Evolutionary conservation across 1,140 invertebrate genomes (phyloP), one percentile per base, ranked within the genome.

Genomic region (Leptinotarsa defecta): DNA sequence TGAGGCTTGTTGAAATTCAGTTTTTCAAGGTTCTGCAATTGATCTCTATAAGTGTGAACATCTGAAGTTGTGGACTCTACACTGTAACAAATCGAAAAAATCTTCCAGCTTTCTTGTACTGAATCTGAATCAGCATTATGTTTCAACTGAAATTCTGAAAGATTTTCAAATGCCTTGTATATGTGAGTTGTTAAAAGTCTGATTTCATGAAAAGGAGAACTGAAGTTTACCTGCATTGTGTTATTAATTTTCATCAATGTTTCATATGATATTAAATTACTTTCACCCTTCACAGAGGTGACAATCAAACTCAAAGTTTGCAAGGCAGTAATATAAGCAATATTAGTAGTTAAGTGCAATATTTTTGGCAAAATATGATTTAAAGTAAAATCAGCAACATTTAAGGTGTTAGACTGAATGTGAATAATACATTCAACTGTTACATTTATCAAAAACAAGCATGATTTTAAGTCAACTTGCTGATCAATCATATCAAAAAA

Each of bases 41-140:
- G 92, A 17, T 94, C 90, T 74, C 95, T 87, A 81, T 96, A 97
- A 22, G 91, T 91, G 69, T 93, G 90, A 3, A 98, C 89, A 15
- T 89, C 88, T 0, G 90, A 85, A 75, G 88, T 87, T 57, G 90
- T 90, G 34, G 85, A 88, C 87, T 97, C 95, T 4, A 93, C 91
- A 73, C 88, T 82, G 76, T 91, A 89, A 82, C 93, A 94, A 71
- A 92, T 87, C 48, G 87, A 86, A 80, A 95, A 94, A 1, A 93
- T 79, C 79, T 78, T 75, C 81, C 69, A 84, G 34, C 74, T 75
- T 77, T 83, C 72, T 77, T 77, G 72, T 83, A 82, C 19, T 84
- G 74, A 63, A 73, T 84, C 43, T 80, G 82, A 72, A 74, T 81
- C 80, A 34, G 69, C 74, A 5, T 76, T 77, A 73, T 81, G 77